Conservation (phyloP, 2,113 vertebrate species). For the Melanotaenia duboulayi region DNA sequence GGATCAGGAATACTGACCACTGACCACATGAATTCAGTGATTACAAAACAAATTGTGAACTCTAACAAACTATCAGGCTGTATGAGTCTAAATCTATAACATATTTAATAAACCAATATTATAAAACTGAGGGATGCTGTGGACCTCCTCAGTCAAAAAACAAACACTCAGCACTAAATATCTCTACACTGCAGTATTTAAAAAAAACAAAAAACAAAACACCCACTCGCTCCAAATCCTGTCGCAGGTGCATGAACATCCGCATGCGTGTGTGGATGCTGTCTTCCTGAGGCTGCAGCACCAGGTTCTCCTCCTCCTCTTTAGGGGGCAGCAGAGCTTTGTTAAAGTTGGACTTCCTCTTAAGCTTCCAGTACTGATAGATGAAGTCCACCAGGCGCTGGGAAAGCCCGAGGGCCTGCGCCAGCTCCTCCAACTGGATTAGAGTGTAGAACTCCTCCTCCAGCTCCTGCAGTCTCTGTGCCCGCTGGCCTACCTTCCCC, state of each 20-base stretch:
- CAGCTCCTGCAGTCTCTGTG: constrained; percentile 94
- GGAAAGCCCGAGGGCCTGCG: constrained; percentile 86
- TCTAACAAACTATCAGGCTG: too few relatives aligned
- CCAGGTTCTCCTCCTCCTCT: constrained; percentile 91
- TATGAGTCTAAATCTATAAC: background rate
- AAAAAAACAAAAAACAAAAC: constrained; percentile 6
- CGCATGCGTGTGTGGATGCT: constrained; percentile 97
- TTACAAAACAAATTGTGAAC: background rate
- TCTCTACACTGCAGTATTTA: background rate
- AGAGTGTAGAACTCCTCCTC: constrained; percentile 94
- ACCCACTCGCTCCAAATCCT: constrained; percentile 97
- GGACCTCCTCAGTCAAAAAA: background rate
- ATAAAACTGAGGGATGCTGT: background rate
- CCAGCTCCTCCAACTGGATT: constrained; percentile 88
- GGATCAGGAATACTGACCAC: background rate
- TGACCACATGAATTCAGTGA: background rate
- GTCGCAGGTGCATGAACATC: constrained; percentile 99
- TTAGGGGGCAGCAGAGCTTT: constrained; percentile 94
- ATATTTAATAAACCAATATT: background rate
- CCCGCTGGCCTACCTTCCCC: constrained; percentile 89
- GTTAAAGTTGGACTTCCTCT: constrained; percentile 95
- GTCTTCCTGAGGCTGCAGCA: constrained; percentile 93
- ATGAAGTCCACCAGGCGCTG: constrained; percentile 89
- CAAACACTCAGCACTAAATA: background rate
- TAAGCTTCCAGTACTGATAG: constrained; percentile 99